Conservation (phyloP, 2,888 invertebrate genomes). For the Scaeva pyrastri region DNA sequence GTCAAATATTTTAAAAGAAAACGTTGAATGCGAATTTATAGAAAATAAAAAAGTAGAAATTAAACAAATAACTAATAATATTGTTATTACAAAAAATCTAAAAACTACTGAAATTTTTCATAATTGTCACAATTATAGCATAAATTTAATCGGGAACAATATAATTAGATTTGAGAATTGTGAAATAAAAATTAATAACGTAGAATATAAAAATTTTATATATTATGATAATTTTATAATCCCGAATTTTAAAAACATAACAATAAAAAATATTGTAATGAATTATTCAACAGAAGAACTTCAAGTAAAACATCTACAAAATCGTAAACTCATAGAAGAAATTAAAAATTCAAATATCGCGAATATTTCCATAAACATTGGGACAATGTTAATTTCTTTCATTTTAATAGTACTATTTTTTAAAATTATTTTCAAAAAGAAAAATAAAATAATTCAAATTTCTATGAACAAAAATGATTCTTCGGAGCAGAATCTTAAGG, state of each 20-base stretch:
- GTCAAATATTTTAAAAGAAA: slow-evolving; percentile 25
- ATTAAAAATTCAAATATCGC: slow-evolving; percentile 1
- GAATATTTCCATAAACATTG: slow-evolving; percentile 20
- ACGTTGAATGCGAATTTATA: slow-evolving; percentile 28
- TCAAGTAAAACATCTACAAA: slow-evolving; percentile 6
- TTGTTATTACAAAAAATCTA: too few species aligned
- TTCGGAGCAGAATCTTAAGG: slow-evolving; percentile 5
- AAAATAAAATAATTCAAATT: neutral
- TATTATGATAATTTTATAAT: slow-evolving; percentile 33
- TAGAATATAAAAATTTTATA: slow-evolving; percentile 44
- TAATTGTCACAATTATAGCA: too few species aligned
- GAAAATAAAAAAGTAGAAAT: slow-evolving; percentile 26
- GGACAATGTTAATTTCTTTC: neutral
- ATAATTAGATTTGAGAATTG: slow-evolving; percentile 38
- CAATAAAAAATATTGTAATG: slow-evolving; percentile 18
- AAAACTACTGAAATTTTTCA: too few species aligned
- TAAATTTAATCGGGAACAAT: slow-evolving; percentile 29
- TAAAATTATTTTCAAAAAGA: neutral
- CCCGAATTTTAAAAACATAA: slow-evolving; percentile 28
- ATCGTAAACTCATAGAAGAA: slow-evolving; percentile 26
- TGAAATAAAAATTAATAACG: slow-evolving; percentile 37
- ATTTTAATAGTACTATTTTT: neutral
- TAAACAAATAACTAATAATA: slow-evolving; percentile 35
- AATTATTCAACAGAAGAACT: slow-evolving; percentile 20
- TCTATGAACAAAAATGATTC: too few species aligned